Percentiles rank a stretch among this genome's conserved stretches.
phyloP scores from a whole-genome alignment of 2,797 vertebrate genomes.

The Sebastes taczanowskii region DNA sequence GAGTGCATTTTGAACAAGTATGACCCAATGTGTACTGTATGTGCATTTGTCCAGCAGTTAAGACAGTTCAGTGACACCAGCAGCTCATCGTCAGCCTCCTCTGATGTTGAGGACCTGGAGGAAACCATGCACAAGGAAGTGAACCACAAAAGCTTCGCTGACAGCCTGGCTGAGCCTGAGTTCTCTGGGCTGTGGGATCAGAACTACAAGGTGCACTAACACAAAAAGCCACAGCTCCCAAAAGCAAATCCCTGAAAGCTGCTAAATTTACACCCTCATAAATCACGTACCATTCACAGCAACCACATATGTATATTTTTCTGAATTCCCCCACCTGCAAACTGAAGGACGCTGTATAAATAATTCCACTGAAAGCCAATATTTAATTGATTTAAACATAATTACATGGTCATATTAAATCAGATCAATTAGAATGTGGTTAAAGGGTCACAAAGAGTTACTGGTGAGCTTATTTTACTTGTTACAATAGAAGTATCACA shows the following conservation, averaged over 20 bases:
- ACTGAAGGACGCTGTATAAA: background rate
- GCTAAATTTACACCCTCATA: slow-evolving; percentile 54
- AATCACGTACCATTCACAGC: slow-evolving; percentile 45
- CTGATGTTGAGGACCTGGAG: slow-evolving; percentile 51
- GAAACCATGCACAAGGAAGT: slow-evolving; percentile 6
- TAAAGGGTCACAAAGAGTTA: background rate
- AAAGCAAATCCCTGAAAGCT: slow-evolving; percentile 37
- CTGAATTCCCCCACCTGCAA: slow-evolving; percentile 7
- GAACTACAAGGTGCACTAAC: slow-evolving; percentile 66
- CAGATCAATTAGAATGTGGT: background rate
- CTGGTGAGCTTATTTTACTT: background rate
- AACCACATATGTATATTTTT: slow-evolving; percentile 13
- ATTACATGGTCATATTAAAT: background rate
- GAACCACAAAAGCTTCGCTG: slow-evolving; percentile 10
- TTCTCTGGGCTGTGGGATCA: slow-evolving; percentile 87
- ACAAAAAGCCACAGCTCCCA: slow-evolving; percentile 6
- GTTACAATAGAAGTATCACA: background rate
- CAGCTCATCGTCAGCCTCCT: slow-evolving; percentile 51
- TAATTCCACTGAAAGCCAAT: background rate
- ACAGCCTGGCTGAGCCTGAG: slow-evolving; percentile 84
- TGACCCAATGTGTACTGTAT: background rate
- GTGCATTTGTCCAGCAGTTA: slow-evolving; percentile 47
- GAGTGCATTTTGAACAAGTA: background rate
- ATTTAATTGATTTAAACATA: background rate
- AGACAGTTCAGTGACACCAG: slow-evolving; percentile 26